Evolutionary conservation across 2,888 invertebrate species (phyloP), one percentile per base, ranked within the genome.

Genomic region (Pammene aurita): DNA sequence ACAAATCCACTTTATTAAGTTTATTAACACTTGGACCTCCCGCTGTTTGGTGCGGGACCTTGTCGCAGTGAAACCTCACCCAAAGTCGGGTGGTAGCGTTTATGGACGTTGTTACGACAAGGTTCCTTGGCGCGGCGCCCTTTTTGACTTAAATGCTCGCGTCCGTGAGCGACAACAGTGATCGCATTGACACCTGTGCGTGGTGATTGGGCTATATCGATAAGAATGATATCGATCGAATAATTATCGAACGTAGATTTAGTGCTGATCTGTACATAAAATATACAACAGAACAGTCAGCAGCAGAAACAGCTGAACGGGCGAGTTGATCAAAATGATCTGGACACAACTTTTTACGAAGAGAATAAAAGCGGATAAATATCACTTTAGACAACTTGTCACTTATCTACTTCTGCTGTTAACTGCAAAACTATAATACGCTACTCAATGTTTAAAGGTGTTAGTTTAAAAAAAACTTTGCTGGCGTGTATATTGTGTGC

Each of bases 1-100:
- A 90, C 91, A 89, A 89, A 89, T 88, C 89, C 89, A 88, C 89
- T 90, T 89, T 89, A 90, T 88, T 90, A 89, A 88, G 89, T 90
- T 89, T 89, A 90, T 88, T 90, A 89, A 87, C 82, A 83, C 79
- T 76, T 76, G 80, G 90, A 89, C 88, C 90, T 84, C 90, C 91
- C 88, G 88, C 86, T 85, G 89, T 71, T 79, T 76, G 71, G 76
- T 74, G 77, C 84, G 77, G 84, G 84, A 89, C 90, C 84, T 79
- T 90, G 85, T 90, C 89, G 74, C 73, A 80, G 75, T 85, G 75
- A 80, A 74, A 77, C 71, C 73, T 67, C 67, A 75, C 75, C 76
- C 75, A 78, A 79, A 77, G 76, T 75, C 75, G 79, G 75, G 80
- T 74, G 84, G 77, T 82, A 82, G 81, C 73, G 75, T 85, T 86